phyloP scores from a whole-genome alignment of 2,113 vertebrate species.

The Neotoma lepida region DNA sequence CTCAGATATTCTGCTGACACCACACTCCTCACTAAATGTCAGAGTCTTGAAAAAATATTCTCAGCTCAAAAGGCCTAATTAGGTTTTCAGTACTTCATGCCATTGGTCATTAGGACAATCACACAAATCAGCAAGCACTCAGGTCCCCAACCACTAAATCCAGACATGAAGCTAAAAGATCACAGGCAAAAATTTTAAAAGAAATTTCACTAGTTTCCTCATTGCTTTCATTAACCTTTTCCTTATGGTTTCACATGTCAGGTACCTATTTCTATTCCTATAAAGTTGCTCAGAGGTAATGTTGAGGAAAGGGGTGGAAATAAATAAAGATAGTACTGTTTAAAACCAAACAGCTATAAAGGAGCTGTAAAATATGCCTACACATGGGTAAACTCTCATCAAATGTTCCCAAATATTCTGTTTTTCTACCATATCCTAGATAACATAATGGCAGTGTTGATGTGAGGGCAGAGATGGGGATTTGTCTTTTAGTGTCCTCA shows the following conservation, averaged over 20 bases:
- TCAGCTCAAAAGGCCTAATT: conserved; percentile 75
- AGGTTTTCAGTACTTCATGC: conserved; percentile 72
- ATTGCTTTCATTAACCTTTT: conserved; percentile 68
- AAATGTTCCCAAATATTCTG: not conserved
- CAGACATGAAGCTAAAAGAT: conserved; percentile 53
- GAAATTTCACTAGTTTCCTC: conserved; percentile 15
- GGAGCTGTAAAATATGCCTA: not conserved
- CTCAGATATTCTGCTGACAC: conserved; percentile 72
- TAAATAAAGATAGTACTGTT: not conserved
- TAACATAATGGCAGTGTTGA: not conserved
- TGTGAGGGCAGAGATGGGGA: accelerated
- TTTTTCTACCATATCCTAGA: not conserved
- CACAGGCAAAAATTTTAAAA: not conserved
- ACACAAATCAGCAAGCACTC: conserved; percentile 68
- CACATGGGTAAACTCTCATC: not conserved
- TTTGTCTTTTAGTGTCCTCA: not conserved
- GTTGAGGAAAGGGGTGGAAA: not conserved
- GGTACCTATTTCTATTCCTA: not conserved
- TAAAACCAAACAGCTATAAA: not conserved
- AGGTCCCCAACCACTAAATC: conserved; percentile 33
- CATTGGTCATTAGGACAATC: conserved; percentile 70
- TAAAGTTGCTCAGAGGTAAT: conserved; percentile 8
- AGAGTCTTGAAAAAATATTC: conserved; percentile 71
- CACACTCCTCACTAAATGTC: conserved; percentile 76
- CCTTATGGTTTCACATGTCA: conserved; percentile 47